These are phyloP conservation scores for Trachymyrmex cornetzi DNA, from an alignment of 1,140 invertebrate species.

Conservation along the genomic window DNA sequence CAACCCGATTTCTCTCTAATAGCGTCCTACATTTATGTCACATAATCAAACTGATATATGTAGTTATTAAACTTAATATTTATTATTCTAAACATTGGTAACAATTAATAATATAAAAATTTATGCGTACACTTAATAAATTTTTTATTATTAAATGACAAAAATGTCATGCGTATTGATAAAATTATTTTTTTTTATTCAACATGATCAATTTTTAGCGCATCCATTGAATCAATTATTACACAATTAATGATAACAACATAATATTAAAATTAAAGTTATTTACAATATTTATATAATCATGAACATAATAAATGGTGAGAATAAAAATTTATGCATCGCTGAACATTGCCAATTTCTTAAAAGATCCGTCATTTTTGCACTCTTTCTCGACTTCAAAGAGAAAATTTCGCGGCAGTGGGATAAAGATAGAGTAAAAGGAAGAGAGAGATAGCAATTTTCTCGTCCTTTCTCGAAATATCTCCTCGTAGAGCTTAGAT, in stretches of 20 bases:
- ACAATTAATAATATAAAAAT: neutral
- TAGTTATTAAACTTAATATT: neutral
- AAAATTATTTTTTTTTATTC: neutral
- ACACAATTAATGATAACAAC: neutral
- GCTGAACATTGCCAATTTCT: constrained; percentile 57
- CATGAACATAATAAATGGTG: constrained; percentile 6
- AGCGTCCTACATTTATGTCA: neutral
- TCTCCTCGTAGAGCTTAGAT: constrained; percentile 77
- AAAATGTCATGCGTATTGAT: neutral
- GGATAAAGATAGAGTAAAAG: constrained; percentile 65
- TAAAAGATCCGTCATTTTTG: constrained; percentile 74
- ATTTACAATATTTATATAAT: constrained; percentile 35
- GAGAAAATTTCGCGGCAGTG: constrained; percentile 63
- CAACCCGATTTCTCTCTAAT: constrained; percentile 1
- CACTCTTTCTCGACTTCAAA: constrained; percentile 68
- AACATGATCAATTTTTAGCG: neutral
- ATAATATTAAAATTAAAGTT: constrained; percentile 11
- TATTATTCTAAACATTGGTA: neutral
- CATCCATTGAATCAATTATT: neutral
- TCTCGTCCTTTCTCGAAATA: constrained; percentile 77
- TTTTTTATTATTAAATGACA: constrained; percentile 23
- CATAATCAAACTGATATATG: neutral
- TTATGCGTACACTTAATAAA: neutral
- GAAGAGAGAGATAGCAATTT: constrained; percentile 73
- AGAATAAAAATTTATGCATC: constrained; percentile 40